Evolutionary conservation across 2,113 vertebrate species (phyloP).

Genomic region (Benthochromis sp.): DNA sequence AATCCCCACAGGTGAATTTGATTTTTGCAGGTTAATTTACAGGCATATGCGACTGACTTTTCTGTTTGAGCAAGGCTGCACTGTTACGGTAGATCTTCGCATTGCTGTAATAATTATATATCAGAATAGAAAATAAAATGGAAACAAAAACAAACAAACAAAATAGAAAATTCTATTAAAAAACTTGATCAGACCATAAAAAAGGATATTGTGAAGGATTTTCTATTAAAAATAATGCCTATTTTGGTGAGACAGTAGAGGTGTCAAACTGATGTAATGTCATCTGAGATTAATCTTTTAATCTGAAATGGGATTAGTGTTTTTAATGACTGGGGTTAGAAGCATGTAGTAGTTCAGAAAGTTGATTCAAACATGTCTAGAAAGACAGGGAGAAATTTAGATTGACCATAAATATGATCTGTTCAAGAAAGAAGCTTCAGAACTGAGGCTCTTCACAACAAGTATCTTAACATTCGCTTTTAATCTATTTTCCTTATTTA

Average conservation of each 20-base stretch:
- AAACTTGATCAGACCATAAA: not conserved
- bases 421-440: not conserved
- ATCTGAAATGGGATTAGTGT: not conserved
- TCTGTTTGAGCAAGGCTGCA: not conserved
- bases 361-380: not conserved
- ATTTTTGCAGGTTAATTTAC: not conserved
- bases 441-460: not conserved
- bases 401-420: not conserved
- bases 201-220: not conserved
- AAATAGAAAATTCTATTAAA: accelerated
- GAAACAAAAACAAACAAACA: not conserved
- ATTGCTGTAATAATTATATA: not conserved
- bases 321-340: not conserved
- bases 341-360: not conserved
- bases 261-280: not conserved
- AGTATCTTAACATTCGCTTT: accelerated
- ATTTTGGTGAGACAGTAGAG: not conserved
- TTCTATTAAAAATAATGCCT: not conserved
- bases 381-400: accelerated
- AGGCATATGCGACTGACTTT: not conserved
- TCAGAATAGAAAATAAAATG: not conserved
- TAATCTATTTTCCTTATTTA: not conserved
- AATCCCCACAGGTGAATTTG: not conserved
- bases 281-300: not conserved
- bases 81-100: accelerated